phyloP scores from a whole-genome alignment of 2,888 invertebrate genomes.

The Nephrotoma flavescens region DNA sequence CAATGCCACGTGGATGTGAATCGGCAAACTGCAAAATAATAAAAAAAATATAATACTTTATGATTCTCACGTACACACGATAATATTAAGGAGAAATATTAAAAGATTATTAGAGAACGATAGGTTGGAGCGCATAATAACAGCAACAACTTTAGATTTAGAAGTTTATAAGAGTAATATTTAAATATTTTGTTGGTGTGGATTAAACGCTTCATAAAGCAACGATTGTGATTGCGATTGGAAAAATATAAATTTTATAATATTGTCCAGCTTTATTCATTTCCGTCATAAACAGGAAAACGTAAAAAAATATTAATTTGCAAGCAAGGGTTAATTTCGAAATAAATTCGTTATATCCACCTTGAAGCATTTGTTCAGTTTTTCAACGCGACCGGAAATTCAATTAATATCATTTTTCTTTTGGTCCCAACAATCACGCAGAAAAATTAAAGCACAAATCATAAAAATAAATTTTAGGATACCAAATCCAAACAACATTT shows the following conservation, averaged over 20 bases:
- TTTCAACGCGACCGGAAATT: background rate
- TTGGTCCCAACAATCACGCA: background rate
- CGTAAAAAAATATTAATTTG: background rate
- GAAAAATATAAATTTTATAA: background rate
- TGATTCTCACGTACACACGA: background rate
- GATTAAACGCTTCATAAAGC: background rate
- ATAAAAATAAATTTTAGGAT: background rate
- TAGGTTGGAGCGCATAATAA: background rate
- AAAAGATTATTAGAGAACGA: background rate
- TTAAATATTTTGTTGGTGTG: background rate
- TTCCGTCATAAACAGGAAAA: background rate
- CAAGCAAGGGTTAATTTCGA: background rate
- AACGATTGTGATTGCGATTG: background rate
- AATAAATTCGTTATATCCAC: background rate
- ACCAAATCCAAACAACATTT: background rate
- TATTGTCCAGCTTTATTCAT: background rate
- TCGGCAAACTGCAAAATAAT: constrained; percentile 66
- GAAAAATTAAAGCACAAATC: background rate
- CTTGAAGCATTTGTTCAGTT: background rate
- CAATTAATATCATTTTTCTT: background rate
- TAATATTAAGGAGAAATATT: background rate
- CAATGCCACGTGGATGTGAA: constrained; percentile 88
- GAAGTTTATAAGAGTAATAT: background rate
- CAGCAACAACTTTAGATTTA: background rate
- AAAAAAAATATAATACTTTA: constrained; percentile 8